Conservation (phyloP, 2,113 vertebrate genomes). For the Pangasianodon hypophthalmus region DNA sequence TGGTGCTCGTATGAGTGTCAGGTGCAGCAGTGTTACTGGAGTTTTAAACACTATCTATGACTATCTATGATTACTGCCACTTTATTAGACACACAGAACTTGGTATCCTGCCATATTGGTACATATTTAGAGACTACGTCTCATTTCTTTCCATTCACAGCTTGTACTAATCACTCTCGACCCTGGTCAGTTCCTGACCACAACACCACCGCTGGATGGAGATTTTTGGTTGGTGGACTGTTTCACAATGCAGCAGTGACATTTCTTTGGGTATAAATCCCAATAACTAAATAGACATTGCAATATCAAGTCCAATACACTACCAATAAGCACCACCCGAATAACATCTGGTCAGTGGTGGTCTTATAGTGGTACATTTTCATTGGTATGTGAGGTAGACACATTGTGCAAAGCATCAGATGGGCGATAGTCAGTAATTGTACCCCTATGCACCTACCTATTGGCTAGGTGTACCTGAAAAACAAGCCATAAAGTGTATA, state of each 20-base stretch:
- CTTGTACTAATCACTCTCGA: neutral
- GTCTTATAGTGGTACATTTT: neutral
- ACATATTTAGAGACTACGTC: neutral
- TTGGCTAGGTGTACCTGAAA: neutral
- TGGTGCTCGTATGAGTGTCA: neutral
- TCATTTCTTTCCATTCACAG: neutral
- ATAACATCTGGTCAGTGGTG: neutral
- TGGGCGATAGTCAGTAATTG: neutral
- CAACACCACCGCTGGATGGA: neutral
- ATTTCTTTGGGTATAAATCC: neutral
- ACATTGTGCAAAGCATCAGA: neutral
- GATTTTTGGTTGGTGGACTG: neutral
- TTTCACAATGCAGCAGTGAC: neutral
- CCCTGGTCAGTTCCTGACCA: neutral
- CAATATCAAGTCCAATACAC: neutral
- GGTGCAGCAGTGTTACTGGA: neutral
- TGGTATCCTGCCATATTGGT: neutral
- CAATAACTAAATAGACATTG: no score
- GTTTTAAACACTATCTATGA: neutral
- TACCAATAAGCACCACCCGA: neutral
- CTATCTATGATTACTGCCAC: neutral
- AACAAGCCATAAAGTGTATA: neutral
- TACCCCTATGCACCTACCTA: neutral
- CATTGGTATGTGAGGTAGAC: neutral
- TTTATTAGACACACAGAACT: neutral